phyloP scores from a whole-genome alignment of 2,888 invertebrate genomes.

The Allolobophora icterica region DNA sequence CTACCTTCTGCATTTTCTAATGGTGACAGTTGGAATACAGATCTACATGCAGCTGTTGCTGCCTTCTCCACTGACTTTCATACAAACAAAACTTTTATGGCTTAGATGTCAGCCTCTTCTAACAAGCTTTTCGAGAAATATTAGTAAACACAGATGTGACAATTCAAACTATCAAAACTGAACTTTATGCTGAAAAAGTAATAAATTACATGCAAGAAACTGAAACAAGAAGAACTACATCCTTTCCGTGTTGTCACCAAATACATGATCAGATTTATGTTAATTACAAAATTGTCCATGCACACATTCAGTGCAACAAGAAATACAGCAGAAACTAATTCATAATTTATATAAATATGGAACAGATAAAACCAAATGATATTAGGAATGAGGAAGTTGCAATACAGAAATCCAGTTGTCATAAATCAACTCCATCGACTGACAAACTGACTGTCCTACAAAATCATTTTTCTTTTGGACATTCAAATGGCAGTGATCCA shows the following conservation, averaged over 20 bases:
- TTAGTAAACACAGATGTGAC: not conserved
- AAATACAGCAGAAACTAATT: not conserved
- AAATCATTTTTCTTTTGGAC: not conserved
- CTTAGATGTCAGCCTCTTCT: not conserved
- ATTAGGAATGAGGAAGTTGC: not conserved
- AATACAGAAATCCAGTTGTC: no score
- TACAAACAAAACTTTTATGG: not conserved
- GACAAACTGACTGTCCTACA: not conserved
- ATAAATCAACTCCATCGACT: not conserved
- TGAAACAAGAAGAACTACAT: not conserved
- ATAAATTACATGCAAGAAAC: constrained; percentile 1
- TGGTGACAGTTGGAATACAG: no score
- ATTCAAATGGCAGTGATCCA: not conserved
- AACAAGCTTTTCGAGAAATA: no score
- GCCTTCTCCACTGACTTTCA: no score
- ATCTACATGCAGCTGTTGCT: no score
- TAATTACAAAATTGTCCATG: not conserved
- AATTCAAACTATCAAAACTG: not conserved
- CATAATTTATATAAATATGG: not conserved
- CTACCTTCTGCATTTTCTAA: no score
- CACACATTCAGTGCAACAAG: not conserved
- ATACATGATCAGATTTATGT: no score
- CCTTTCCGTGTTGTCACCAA: not conserved
- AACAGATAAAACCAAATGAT: constrained; percentile 11
- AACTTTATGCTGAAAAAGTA: not conserved